Percentiles rank a stretch among this genome's conserved stretches.
Conservation (phyloP, 2,888 invertebrate species). For the Scaptomyza cyrtandrae region DNA sequence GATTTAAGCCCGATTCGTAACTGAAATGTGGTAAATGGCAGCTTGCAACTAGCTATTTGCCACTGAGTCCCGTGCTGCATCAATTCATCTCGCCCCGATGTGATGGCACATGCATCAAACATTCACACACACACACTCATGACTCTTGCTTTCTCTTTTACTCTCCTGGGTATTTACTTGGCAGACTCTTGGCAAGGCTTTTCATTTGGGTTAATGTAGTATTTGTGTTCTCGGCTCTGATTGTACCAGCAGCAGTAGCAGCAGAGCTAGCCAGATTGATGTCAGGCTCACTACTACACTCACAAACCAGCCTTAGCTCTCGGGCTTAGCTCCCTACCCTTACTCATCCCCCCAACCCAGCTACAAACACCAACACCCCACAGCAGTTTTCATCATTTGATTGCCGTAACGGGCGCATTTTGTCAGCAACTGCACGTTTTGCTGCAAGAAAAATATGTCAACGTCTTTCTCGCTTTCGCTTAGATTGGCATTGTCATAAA, state of each 20-base stretch:
- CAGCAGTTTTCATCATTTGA: constrained; percentile 61
- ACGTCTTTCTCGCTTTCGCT: constrained; percentile 63
- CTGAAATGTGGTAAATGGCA: constrained; percentile 31
- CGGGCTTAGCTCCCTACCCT: constrained; percentile 27
- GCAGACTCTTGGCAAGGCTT: constrained; percentile 68
- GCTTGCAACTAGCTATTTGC: constrained; percentile 28
- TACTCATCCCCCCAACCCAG: constrained; percentile 4
- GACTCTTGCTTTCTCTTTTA: constrained; percentile 9
- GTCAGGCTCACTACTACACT: constrained; percentile 41
- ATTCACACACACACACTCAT: constrained; percentile 18
- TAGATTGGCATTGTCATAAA: constrained; percentile 81
- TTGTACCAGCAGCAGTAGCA: constrained; percentile 16
- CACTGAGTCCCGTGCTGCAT: constrained; percentile 32
- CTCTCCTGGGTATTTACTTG: constrained; percentile 63
- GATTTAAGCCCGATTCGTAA: constrained; percentile 28
- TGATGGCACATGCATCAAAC: constrained; percentile 4
- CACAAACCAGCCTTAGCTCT: constrained; percentile 15
- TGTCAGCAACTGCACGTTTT: constrained; percentile 72
- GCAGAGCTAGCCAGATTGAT: constrained; percentile 51
- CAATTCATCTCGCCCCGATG: constrained; percentile 54
- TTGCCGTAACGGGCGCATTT: constrained; percentile 78
- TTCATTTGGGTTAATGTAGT: constrained; percentile 78
- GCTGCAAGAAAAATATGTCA: constrained; percentile 68
- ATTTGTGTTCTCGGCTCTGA: constrained; percentile 63
- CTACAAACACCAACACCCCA: neutral